These are phyloP conservation scores for Salpingus planirostris DNA, from an alignment of 2,888 invertebrate species.

Conservation along the genomic window DNA sequence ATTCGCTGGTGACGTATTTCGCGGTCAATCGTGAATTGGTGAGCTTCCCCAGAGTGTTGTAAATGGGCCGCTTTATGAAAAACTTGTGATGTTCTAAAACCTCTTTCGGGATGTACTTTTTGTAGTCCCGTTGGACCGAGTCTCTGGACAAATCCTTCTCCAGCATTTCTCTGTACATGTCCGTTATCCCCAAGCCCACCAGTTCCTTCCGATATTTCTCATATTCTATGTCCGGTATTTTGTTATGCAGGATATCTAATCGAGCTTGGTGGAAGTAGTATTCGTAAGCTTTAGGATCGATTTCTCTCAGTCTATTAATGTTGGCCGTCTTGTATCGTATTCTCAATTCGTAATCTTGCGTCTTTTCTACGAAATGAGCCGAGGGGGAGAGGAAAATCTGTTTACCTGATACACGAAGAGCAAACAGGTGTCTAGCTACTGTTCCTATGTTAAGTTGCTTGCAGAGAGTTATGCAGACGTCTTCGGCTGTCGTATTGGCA, in stretches of 20 bases:
- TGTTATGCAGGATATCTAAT: constrained; percentile 69
- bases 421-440: constrained; percentile 68
- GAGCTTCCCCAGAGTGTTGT: constrained; percentile 52
- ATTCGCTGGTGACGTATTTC: constrained; percentile 67
- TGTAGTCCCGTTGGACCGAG: constrained; percentile 67
- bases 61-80: constrained; percentile 68
- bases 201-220: constrained; percentile 69
- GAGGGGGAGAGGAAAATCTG: constrained; percentile 64
- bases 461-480: constrained; percentile 62
- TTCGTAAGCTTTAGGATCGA: constrained; percentile 70
- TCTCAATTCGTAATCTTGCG: constrained; percentile 56
- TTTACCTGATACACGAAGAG: constrained; percentile 54
- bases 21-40: too few relatives aligned
- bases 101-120: constrained; percentile 74
- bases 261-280: constrained; percentile 82
- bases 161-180: constrained; percentile 78
- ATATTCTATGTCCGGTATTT: constrained; percentile 70
- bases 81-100: constrained; percentile 65
- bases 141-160: constrained; percentile 61
- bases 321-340: constrained; percentile 70
- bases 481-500: constrained; percentile 51
- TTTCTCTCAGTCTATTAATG: constrained; percentile 51
- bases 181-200: constrained; percentile 75
- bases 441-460: constrained; percentile 66
- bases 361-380: constrained; percentile 43